Percentiles rank a stretch among this genome's conserved stretches.
phyloP scores from a whole-genome alignment of 2,797 vertebrate genomes.

The Phrynocephalus forsythii region DNA sequence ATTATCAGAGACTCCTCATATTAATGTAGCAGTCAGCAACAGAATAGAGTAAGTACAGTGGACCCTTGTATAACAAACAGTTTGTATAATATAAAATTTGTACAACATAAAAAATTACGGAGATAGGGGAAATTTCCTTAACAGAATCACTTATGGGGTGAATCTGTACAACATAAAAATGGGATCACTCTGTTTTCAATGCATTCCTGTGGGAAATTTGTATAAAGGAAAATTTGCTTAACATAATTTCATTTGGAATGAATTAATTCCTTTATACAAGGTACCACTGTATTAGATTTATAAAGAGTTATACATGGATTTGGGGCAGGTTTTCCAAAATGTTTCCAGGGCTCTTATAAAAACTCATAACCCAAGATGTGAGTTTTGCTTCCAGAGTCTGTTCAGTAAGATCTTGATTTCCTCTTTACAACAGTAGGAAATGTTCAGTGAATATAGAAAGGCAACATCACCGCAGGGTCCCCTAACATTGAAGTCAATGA shows the following conservation, averaged over 20 bases:
- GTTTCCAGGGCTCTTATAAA: not conserved
- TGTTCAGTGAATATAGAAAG: not conserved
- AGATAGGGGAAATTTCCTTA: too few species aligned
- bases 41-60: not conserved
- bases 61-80: too few species aligned
- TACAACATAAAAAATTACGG: too few species aligned
- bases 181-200: too few species aligned
- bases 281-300: not conserved
- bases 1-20: conserved; percentile 39
- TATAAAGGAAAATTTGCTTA: too few species aligned
- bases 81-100: too few species aligned
- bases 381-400: not conserved
- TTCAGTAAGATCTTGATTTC: not conserved
- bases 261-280: too few species aligned
- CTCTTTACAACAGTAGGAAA: not conserved
- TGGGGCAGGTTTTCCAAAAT: not conserved
- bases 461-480: not conserved
- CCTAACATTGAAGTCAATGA: not conserved
- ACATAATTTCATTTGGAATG: too few species aligned
- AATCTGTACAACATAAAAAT: too few species aligned
- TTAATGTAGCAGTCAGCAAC: not conserved
- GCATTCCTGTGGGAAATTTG: too few species aligned
- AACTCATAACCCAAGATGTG: not conserved
- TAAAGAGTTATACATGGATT: conserved; percentile 5
- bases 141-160: too few species aligned